Evolutionary conservation across 2,797 vertebrate species (phyloP).

Genomic region (Mionectes olivaceus): DNA sequence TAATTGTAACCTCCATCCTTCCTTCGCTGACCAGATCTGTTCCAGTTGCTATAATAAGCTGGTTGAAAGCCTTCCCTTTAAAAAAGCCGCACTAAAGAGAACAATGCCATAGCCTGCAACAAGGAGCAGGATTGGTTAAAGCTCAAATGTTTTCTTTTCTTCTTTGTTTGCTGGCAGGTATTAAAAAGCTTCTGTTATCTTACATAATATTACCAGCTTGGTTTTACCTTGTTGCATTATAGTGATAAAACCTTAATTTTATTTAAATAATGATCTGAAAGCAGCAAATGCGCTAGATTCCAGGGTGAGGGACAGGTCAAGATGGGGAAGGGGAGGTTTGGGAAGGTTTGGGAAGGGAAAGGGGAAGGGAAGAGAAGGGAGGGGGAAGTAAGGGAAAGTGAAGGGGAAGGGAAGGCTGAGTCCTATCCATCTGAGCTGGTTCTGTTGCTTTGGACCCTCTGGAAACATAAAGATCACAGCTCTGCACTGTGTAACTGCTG

Average conservation of each 20-base stretch:
- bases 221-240: not conserved
- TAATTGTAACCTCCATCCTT: not conserved
- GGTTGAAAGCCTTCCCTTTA: not conserved
- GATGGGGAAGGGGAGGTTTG: not conserved
- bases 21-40: not conserved
- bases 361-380: not conserved
- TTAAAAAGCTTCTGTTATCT: not conserved
- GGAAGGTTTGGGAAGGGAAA: not conserved
- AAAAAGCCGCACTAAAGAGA: not conserved
- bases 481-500: not conserved
- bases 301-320: not conserved
- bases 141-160: not conserved
- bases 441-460: not conserved
- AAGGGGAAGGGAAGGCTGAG: not conserved
- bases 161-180: not conserved
- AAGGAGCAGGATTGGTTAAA: not conserved
- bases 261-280: not conserved
- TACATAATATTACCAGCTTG: not conserved
- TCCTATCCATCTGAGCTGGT: not conserved
- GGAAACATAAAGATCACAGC: not conserved
- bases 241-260: not conserved
- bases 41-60: not conserved
- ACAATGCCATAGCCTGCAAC: not conserved
- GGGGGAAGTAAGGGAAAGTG: not conserved
- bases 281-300: not conserved